These are phyloP conservation scores for Acropternis orthonyx DNA, from an alignment of 2,797 vertebrate genomes.

Conservation along the genomic window DNA sequence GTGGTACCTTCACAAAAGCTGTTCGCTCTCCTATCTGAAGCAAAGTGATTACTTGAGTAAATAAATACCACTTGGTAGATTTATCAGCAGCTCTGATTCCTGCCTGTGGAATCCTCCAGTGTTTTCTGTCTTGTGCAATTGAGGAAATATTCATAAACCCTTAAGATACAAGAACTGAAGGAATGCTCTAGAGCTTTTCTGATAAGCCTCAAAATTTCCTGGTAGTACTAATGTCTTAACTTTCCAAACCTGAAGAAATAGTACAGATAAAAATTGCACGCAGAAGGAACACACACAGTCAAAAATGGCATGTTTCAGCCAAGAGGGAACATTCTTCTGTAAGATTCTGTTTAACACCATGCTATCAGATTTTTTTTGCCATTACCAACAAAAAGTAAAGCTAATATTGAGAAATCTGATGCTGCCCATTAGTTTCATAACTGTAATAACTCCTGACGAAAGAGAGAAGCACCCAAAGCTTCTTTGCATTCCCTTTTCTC, in stretches of 20 bases:
- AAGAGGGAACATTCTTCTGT: background rate
- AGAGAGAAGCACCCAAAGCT: background rate
- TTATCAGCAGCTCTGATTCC: background rate
- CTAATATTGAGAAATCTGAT: background rate
- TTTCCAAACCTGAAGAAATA: slow-evolving; percentile 9
- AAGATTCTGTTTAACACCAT: background rate
- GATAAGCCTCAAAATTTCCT: background rate
- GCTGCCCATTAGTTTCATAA: background rate
- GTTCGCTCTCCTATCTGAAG: background rate
- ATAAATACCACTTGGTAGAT: background rate
- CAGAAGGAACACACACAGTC: background rate
- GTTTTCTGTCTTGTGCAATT: slow-evolving; percentile 8
- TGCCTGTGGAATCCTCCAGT: background rate
- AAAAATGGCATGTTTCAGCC: background rate
- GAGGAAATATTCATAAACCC: slow-evolving; percentile 12
- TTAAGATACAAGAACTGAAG: slow-evolving; percentile 1
- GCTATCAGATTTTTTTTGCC: background rate
- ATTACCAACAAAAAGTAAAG: background rate
- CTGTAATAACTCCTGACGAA: background rate
- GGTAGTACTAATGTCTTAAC: background rate
- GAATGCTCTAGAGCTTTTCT: slow-evolving; percentile 10
- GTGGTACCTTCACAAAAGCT: background rate
- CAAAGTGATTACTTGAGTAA: background rate
- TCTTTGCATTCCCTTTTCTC: background rate
- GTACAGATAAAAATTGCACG: slow-evolving; percentile 1